Base-by-base conservation (phyloP, 2,113 vertebrate species). In the Pterophyllum scalare region DNA sequence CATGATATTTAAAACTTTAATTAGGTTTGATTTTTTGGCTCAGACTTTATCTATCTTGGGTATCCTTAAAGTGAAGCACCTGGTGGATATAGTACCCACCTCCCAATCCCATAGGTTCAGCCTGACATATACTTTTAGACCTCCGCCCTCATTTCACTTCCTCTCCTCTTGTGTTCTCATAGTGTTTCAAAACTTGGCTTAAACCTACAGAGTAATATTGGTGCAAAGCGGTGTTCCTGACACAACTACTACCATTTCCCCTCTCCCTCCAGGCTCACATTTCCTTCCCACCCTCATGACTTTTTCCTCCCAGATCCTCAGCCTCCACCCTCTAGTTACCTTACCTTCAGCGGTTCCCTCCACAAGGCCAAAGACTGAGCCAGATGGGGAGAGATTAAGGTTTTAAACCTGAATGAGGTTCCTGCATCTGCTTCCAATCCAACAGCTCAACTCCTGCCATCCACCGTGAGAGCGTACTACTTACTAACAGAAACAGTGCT, bases 351-450 rank as follows among this genome's bases (percentile, higher is more conserved):
- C 79, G 80, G 52, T 76, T 83, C 77, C 40, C 24, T 56, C 20
- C 70, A 62, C 77, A 67, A 83, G 75, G 83, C 59, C 81, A 79
- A 88, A 54, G 28, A 72, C 43, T 52, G 43, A 57, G 24, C 43
- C 26, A 8, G 65, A 72, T 31, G 24, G 65, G 56, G 58, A 80
- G 83, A 74, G 88, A 91, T 93, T 95, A 94, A 93, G 90, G 81
- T 89, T 92, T 91, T 91, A 96, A 96, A 93, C 87, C 95, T 90
- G 94, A 84, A 94, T 92, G 87, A 95, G 88, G 85, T 95, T 93
- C 85, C 81, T 88, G 94, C 94, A 96, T 96, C 95, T 96, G 95
- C 90, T 95, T 95, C 89, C 92, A 94, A 95, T 96, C 93, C 89
- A 90, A 88, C 86, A 80, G 92, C 85, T 43, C 52, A 7, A 93